Evolutionary conservation across 1,140 invertebrate genomes (phyloP).

Genomic region (Wasmannia auropunctata): DNA sequence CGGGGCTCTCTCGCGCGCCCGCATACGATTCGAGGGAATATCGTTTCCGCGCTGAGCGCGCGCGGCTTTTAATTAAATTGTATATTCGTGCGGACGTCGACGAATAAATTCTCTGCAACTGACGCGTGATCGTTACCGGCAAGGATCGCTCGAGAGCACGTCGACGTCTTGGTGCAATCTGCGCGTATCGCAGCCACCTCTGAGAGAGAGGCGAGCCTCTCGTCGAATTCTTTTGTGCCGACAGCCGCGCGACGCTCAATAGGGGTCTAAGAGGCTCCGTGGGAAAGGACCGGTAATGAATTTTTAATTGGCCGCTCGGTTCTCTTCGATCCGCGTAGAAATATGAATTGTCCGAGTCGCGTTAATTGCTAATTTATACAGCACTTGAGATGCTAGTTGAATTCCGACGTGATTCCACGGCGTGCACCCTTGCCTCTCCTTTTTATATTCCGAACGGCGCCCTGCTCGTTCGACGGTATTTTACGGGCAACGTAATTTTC

Average conservation of each 20-base stretch:
- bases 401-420: conserved; percentile 33
- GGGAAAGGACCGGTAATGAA: conserved; percentile 60
- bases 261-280: conserved; percentile 20
- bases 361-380: conserved; percentile 48
- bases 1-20: not conserved
- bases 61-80: conserved; percentile 71
- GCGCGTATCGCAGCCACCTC: conserved; percentile 20
- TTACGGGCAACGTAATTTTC: conserved; percentile 31
- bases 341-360: conserved; percentile 34
- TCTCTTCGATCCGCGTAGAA: conserved; percentile 39
- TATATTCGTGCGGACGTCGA: conserved; percentile 57
- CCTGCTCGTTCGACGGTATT: conserved; percentile 1
- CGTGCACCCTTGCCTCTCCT: not conserved
- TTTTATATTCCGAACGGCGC: conserved; percentile 19
- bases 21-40: conserved; percentile 60
- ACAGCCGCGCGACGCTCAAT: not conserved
- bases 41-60: conserved; percentile 60
- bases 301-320: conserved; percentile 62
- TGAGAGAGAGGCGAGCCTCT: not conserved
- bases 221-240: conserved; percentile 40
- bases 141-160: conserved; percentile 49
- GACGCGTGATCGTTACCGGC: conserved; percentile 67
- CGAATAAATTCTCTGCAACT: conserved; percentile 68
- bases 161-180: conserved; percentile 57
- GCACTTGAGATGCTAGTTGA: conserved; percentile 20